Conservation (phyloP, 2,797 vertebrate genomes). For the Silurus lanzhouensis region DNA sequence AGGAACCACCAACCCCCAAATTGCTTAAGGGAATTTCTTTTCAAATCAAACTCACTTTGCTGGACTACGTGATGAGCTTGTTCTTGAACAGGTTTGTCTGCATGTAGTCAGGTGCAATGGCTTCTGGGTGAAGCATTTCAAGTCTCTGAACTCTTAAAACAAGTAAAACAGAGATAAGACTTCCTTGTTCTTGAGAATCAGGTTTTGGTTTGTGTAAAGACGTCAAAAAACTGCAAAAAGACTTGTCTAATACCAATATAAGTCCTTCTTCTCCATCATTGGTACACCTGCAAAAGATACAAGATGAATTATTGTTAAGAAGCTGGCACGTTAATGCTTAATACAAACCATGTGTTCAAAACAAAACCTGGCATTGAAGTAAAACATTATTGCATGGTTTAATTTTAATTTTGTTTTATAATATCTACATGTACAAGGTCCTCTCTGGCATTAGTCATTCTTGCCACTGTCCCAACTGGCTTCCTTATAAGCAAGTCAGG, state of each 20-base stretch:
- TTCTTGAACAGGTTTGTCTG: slow-evolving; percentile 69
- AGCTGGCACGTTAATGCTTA: not conserved
- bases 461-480: not conserved
- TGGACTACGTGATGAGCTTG: slow-evolving; percentile 43
- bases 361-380: not conserved
- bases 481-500: not conserved
- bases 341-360: not conserved
- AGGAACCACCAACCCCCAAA: slow-evolving; percentile 27
- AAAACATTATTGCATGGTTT: not conserved
- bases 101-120: slow-evolving; percentile 48
- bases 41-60: slow-evolving; percentile 17
- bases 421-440: not conserved
- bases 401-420: not conserved
- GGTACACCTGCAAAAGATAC: slow-evolving; percentile 43
- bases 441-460: not conserved
- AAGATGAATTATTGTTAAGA: not conserved
- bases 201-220: not conserved
- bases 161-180: slow-evolving; percentile 26
- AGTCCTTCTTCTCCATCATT: slow-evolving; percentile 74
- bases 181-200: slow-evolving; percentile 29
- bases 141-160: slow-evolving; percentile 54
- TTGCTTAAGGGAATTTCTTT: slow-evolving; percentile 38
- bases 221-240: not conserved
- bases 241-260: slow-evolving; percentile 77
- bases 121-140: slow-evolving; percentile 53